phyloP scores from a whole-genome alignment of 2,797 vertebrate genomes.

The Liasis olivaceus region DNA sequence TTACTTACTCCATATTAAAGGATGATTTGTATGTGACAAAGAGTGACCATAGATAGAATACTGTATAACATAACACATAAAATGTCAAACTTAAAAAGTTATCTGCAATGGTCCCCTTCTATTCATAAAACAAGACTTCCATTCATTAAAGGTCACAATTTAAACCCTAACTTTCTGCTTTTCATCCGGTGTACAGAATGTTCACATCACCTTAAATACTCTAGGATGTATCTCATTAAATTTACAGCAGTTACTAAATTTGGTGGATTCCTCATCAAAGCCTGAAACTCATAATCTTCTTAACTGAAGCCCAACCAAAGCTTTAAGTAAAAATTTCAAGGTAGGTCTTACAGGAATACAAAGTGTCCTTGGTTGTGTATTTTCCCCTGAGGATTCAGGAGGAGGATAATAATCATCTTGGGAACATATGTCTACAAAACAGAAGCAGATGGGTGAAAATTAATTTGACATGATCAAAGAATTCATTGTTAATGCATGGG shows the following conservation, averaged over 20 bases:
- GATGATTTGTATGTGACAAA: not conserved
- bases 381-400: constrained; percentile 40
- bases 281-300: not conserved
- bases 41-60: not conserved
- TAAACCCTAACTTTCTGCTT: not conserved
- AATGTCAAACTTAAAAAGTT: not conserved
- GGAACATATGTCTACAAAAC: constrained; percentile 58
- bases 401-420: constrained; percentile 54
- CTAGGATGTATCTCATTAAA: not conserved
- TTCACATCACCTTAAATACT: not conserved
- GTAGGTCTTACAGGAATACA: not conserved
- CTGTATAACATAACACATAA: not conserved
- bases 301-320: constrained; percentile 4
- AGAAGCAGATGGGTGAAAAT: constrained; percentile 52
- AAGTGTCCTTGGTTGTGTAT: not conserved
- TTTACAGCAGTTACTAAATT: not conserved
- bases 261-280: not conserved
- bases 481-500: constrained; percentile 55
- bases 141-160: not conserved
- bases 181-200: not conserved
- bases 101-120: not conserved
- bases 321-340: not conserved
- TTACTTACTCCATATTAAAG: not conserved
- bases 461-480: constrained; percentile 48
- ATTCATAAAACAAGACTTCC: not conserved